A percentile compares a stretch with the other conserved stretches of the same genome.
Evolutionary conservation across 1,140 invertebrate species (phyloP).

Genomic region (Drosophila melanica): DNA sequence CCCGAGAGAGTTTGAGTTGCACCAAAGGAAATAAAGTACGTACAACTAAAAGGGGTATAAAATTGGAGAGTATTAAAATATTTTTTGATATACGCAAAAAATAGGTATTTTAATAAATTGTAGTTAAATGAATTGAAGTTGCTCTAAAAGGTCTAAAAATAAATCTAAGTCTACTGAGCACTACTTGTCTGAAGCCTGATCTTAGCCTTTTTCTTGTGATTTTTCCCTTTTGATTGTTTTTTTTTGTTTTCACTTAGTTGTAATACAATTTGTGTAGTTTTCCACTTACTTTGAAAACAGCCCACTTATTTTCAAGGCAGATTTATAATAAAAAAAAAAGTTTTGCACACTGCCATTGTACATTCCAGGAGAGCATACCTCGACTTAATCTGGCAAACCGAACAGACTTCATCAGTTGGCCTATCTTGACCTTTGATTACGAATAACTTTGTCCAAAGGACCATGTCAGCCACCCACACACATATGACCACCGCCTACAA

Average conservation of each 20-base stretch:
- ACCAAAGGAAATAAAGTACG: background rate
- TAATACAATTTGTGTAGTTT: background rate
- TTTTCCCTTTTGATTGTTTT: background rate
- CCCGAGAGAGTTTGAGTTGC: background rate
- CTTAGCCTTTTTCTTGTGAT: background rate
- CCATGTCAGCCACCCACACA: background rate
- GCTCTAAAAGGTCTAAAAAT: too few relatives aligned
- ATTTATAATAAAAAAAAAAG: background rate
- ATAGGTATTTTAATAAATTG: too few relatives aligned
- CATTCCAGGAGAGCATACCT: background rate
- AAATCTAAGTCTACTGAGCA: background rate
- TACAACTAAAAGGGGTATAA: background rate
- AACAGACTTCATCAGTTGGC: conserved; percentile 23
- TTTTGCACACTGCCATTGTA: background rate
- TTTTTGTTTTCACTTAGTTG: background rate
- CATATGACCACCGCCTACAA: background rate
- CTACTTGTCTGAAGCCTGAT: background rate
- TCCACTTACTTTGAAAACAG: background rate
- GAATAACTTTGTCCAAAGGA: background rate
- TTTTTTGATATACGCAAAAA: background rate
- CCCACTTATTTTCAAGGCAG: background rate
- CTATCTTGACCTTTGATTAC: conserved; percentile 21
- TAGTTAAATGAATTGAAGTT: too few relatives aligned
- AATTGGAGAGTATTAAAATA: background rate
- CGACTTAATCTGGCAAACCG: conserved; percentile 7